Evolutionary conservation across 2,797 vertebrate species (phyloP).

Genomic region (Artibeus jamaicensis): DNA sequence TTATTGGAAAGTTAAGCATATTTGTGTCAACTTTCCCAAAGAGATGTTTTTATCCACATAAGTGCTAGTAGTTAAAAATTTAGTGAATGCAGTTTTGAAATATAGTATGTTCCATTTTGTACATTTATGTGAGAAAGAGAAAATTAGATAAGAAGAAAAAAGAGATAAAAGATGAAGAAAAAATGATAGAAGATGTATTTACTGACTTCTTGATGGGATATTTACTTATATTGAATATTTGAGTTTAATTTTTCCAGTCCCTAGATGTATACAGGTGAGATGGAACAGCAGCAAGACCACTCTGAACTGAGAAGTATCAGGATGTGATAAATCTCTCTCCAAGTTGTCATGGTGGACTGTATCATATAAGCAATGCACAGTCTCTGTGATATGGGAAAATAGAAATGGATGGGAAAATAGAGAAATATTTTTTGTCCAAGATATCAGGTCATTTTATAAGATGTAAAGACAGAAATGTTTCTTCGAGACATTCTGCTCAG

Average conservation of each 20-base stretch:
- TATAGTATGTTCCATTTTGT: not conserved
- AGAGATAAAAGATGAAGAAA: not conserved
- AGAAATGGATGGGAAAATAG: conserved; percentile 5
- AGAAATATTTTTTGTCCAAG: conserved; percentile 41
- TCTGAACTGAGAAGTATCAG: not conserved
- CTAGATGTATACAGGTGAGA: not conserved
- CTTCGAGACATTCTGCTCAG: conserved; percentile 9
- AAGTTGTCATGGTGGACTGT: not conserved
- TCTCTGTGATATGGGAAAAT: conserved; percentile 39
- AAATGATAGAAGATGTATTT: not conserved
- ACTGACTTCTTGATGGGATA: not conserved
- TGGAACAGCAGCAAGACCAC: not conserved
- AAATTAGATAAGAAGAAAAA: not conserved
- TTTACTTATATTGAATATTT: not conserved
- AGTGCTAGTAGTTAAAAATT: not conserved
- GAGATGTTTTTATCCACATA: not conserved
- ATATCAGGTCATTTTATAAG: conserved; percentile 53
- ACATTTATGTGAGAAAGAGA: not conserved
- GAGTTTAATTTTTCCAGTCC: not conserved
- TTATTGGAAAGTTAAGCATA: conserved; percentile 6
- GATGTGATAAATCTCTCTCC: not conserved
- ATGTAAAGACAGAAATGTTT: conserved; percentile 64
- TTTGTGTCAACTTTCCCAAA: not conserved
- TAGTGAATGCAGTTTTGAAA: not conserved
- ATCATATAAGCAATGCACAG: not conserved